Evolutionary conservation across 2,797 vertebrate genomes (phyloP).

Genomic region (Champsocephalus gunnari): DNA sequence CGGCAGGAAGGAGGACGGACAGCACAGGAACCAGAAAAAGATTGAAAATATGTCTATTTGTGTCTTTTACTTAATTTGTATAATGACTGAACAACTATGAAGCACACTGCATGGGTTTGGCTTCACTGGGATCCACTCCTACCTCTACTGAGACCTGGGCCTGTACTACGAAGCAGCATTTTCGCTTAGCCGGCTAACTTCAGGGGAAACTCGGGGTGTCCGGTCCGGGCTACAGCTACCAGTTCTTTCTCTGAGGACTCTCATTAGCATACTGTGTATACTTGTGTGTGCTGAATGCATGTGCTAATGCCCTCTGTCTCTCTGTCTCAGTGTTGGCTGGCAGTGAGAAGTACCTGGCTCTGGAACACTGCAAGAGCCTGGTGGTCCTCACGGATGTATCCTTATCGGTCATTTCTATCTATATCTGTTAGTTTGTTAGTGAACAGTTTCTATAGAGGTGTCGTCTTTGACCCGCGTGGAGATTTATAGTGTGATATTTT

Average conservation of each 20-base stretch:
- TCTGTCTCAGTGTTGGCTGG: slow-evolving; percentile 76
- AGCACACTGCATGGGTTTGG: not conserved
- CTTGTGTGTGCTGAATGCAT: not conserved
- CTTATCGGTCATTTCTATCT: slow-evolving; percentile 45
- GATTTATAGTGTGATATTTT: no score
- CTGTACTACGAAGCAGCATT: no score
- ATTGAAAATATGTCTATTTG: no score
- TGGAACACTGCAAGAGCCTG: slow-evolving; percentile 85
- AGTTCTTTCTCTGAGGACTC: not conserved
- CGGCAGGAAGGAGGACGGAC: no score
- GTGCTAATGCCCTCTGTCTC: slow-evolving; percentile 11
- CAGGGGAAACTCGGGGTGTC: no score
- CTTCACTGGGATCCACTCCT: not conserved
- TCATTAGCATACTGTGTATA: not conserved
- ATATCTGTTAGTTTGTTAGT: not conserved
- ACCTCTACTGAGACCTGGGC: not conserved
- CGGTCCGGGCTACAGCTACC: not conserved
- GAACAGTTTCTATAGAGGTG: no score
- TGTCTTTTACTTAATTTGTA: no score
- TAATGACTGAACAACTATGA: not conserved
- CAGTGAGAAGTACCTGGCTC: slow-evolving; percentile 73
- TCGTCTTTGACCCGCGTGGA: no score
- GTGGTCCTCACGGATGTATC: slow-evolving; percentile 87
- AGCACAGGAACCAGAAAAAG: no score
- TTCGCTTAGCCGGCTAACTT: no score